A percentile compares a stretch with the other conserved stretches of the same genome.
Conservation (phyloP, 2,888 invertebrate genomes). For the Unio delphinus region DNA sequence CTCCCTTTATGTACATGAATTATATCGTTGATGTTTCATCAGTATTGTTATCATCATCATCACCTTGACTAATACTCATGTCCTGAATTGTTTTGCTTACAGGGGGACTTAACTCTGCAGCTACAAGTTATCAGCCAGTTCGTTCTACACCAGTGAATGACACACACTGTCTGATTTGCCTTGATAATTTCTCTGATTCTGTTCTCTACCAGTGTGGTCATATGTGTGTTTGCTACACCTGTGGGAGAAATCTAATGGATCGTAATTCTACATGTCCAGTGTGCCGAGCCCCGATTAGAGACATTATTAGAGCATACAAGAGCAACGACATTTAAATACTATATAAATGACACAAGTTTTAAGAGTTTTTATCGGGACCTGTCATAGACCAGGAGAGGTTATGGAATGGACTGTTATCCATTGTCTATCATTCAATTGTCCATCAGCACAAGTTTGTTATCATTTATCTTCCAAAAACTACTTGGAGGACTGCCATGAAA, state of each 20-base stretch:
- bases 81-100: conserved; percentile 5
- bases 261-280: conserved; percentile 66
- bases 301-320: conserved; percentile 67
- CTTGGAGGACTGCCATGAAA: too few species aligned
- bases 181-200: conserved; percentile 64
- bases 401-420: too few species aligned
- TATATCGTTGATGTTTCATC: not conserved
- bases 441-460: too few species aligned
- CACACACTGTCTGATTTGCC: conserved; percentile 67
- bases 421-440: too few species aligned
- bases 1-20: too few species aligned
- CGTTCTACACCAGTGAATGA: conserved; percentile 54
- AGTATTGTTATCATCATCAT: too few species aligned
- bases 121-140: conserved; percentile 3
- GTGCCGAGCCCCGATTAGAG: conserved; percentile 68
- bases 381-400: too few species aligned
- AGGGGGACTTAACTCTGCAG: conserved; percentile 11
- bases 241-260: conserved; percentile 62
- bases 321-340: conserved; percentile 43
- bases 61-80: not conserved
- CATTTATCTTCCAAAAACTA: too few species aligned
- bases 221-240: conserved; percentile 68
- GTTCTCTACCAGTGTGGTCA: conserved; percentile 71
- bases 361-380: too few species aligned
- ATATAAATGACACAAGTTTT: not conserved